phyloP scores from a whole-genome alignment of 2,888 invertebrate species.

The Pecten maximus region DNA sequence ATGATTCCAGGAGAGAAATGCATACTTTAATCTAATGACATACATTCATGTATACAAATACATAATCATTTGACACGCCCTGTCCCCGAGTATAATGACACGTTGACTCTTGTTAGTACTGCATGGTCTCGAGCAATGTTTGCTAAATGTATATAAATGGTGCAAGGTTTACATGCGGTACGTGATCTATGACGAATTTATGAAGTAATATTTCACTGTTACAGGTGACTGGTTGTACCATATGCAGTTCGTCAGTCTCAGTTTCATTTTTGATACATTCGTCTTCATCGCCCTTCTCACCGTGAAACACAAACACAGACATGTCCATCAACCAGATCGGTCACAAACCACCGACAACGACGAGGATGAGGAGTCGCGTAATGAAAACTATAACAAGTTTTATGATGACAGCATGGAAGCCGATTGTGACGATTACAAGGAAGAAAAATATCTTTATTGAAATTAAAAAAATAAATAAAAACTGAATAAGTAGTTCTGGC shows the following conservation, averaged over 20 bases:
- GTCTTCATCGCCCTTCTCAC: conserved; percentile 44
- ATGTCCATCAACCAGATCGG: not conserved
- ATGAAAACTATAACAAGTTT: not conserved
- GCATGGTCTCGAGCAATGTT: no score
- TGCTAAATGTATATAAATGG: no score
- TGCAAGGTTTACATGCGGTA: no score
- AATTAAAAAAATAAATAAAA: not conserved
- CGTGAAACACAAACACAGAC: conserved; percentile 48
- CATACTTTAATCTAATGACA: no score
- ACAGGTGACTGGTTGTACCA: not conserved
- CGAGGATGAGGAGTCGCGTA: not conserved
- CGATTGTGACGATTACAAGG: not conserved
- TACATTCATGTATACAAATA: no score
- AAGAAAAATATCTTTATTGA: not conserved
- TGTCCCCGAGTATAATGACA: no score
- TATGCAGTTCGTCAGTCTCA: not conserved
- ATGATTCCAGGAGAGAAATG: no score
- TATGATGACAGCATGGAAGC: not conserved
- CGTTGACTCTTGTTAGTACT: no score
- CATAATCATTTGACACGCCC: no score
- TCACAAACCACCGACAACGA: not conserved
- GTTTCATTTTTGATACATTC: conserved; percentile 47
- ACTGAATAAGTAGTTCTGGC: no score
- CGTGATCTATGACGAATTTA: no score
- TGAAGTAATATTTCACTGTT: not conserved